Percentiles rank a stretch among this genome's conserved stretches.
phyloP scores from a whole-genome alignment of 2,113 vertebrate species.

The Calidris pygmaea region DNA sequence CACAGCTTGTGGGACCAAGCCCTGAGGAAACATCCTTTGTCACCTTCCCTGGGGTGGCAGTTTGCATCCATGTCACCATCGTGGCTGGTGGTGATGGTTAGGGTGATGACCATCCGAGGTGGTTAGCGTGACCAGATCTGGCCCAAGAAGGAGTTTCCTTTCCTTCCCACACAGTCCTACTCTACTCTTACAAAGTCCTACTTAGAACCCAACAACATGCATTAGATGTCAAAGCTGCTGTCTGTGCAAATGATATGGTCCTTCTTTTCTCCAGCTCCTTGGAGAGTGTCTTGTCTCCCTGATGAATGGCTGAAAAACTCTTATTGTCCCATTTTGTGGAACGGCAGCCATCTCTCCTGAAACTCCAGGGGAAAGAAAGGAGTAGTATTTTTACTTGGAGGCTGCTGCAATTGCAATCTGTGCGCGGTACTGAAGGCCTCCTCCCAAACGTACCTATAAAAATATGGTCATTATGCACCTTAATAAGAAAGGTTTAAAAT shows the following conservation, averaged over 20 bases:
- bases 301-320: background rate
- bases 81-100: background rate
- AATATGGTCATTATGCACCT: constrained; percentile 22
- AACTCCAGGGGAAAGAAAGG: background rate
- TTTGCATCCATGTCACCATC: background rate
- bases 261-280: background rate
- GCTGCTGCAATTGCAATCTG: background rate
- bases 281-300: background rate
- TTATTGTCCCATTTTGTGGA: background rate
- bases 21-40: background rate
- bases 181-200: background rate
- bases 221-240: background rate
- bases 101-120: background rate
- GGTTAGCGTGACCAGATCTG: background rate
- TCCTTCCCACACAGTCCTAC: background rate
- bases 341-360: background rate
- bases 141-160: background rate
- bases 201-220: background rate
- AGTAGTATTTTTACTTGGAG: background rate
- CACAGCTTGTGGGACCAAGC: background rate
- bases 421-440: background rate
- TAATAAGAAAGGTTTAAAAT: constrained; percentile 7
- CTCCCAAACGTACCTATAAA: background rate
- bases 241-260: background rate
- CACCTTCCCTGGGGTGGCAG: background rate